Base-by-base conservation (phyloP, 2,888 invertebrate species). In the Pseudeuparius sepicola region DNA sequence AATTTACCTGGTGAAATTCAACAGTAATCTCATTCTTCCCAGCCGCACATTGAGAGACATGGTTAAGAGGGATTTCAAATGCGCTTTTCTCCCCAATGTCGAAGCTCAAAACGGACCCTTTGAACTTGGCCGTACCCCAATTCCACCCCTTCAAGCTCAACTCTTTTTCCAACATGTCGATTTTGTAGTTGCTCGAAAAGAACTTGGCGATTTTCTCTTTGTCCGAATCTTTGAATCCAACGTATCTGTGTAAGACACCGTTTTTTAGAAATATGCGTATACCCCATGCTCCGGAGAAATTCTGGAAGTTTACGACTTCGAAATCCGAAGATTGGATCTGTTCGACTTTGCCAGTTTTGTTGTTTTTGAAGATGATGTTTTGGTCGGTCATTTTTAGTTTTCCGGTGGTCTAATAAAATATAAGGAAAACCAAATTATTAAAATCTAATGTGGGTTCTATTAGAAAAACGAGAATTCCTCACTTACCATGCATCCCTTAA, bases 1-100 rank as follows among this genome's bases (percentile, higher is more conserved):
- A n/a, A n/a, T n/a, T 51, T 63, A 81, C 81, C 71, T 87, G 93
- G 70, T 96, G 96, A 57, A 97, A 98, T 59, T 98, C 97, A 36
- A 99, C 67, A 0, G 94, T 93, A 3, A 97, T 93, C 69, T 98
- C 98, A 67, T 96, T 97, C 59, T 98, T 98, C 23, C 92, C 90
- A 2, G 89, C 87, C 4, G 82, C 87, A 52, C 94, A 92, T 52
- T 96, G 93, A 1, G 93, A 93, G 0, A 98, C 97, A 70, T 97
- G 83, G 48, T 83, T 82, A 23, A 99, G 61, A 0, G 98, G 98
- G 46, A 99, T 83, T 64, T 98, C 98, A 67, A 98, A 97, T 0
- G 89, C 88, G 9, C 86, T 81, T 47, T 80, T 75, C 16, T 72
- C 70, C 3, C 84, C 85, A 24, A 89, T 78, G 57, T 90, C 88